Conservation (phyloP, 2,113 vertebrate genomes). For the Plestiodon gilberti region DNA sequence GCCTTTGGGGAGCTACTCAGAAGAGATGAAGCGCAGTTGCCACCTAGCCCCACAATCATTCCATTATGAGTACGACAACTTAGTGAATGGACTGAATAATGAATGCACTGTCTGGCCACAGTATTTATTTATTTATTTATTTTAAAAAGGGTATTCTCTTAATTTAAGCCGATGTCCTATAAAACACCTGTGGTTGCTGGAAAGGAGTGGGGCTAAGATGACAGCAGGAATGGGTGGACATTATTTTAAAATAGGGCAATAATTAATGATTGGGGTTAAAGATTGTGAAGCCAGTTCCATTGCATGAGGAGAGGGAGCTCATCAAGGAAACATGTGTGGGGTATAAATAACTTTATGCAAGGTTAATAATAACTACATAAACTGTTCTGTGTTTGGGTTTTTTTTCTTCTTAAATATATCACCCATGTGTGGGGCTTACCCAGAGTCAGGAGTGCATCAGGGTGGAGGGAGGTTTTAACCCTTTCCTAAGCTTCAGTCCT, state of each 20-base stretch:
- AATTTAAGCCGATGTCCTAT: background rate
- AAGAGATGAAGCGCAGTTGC: background rate
- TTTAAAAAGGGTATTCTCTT: slow-evolving; percentile 11
- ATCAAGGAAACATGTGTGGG: background rate
- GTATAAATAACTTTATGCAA: background rate
- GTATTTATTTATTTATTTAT: background rate
- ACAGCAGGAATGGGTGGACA: no score
- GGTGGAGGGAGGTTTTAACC: no score
- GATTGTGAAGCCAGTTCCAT: background rate
- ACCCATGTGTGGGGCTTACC: no score
- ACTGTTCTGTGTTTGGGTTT: no score
- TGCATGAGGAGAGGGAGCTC: background rate
- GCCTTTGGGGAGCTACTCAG: background rate
- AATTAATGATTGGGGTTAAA: background rate
- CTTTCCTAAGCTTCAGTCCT: no score
- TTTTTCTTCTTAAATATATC: no score
- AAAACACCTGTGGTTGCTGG: background rate
- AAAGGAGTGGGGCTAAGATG: no score
- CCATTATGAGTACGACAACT: slow-evolving; percentile 38
- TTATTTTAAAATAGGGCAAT: background rate
- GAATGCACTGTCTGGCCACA: background rate
- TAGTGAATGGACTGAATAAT: no score
- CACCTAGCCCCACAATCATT: background rate
- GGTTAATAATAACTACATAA: no score
- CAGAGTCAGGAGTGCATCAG: no score